Conservation (phyloP, 2,888 invertebrate genomes). For the Eugnorisma glareosa region DNA sequence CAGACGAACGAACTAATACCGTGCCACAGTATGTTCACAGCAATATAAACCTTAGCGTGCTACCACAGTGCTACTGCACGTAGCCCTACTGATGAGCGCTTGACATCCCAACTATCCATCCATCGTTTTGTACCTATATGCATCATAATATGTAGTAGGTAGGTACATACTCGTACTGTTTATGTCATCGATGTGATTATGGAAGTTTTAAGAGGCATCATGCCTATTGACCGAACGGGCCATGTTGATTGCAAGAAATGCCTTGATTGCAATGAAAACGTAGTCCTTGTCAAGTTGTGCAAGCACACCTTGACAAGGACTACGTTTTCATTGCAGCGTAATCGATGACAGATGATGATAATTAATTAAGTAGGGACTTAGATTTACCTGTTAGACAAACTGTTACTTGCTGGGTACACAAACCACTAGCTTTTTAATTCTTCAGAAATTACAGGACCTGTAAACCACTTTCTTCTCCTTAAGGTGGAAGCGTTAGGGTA, state of each 20-base stretch:
- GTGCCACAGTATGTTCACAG: not conserved
- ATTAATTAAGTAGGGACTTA: conserved; percentile 6
- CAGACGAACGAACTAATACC: not conserved
- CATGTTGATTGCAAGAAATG: conserved; percentile 75
- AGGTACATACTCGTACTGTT: not conserved
- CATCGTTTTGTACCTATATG: not conserved
- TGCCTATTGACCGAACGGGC: conserved; percentile 37
- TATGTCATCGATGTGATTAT: conserved; percentile 6
- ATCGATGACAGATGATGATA: conserved; percentile 47
- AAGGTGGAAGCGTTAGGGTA: too few relatives aligned
- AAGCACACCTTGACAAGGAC: conserved; percentile 80
- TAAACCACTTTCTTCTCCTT: not conserved
- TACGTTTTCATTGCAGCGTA: conserved; percentile 63
- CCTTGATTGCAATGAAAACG: too few relatives aligned
- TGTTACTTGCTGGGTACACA: not conserved
- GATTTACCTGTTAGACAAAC: not conserved
- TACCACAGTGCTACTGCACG: not conserved
- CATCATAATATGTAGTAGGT: not conserved
- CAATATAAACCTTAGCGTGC: not conserved
- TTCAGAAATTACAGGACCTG: not conserved
- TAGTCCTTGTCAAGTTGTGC: conserved; percentile 85
- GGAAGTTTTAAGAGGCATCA: conserved; percentile 34
- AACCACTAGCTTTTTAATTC: not conserved
- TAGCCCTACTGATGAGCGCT: not conserved
- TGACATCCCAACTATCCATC: not conserved